phyloP scores from a whole-genome alignment of 1,140 invertebrate genomes.

The Drosophila obscura region DNA sequence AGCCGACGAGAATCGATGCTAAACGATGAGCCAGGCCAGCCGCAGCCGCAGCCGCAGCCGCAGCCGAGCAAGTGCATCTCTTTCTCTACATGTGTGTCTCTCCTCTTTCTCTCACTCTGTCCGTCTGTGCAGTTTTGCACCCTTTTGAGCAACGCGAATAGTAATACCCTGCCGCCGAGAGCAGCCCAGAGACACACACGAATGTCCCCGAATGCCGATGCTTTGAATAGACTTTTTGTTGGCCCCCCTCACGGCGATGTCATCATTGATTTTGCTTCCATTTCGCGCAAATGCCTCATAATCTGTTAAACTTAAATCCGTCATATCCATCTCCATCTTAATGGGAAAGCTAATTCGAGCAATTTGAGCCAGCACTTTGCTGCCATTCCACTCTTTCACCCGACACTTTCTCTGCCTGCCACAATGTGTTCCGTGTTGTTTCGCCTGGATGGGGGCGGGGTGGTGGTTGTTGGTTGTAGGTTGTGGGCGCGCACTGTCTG shows the following conservation, averaged over 20 bases:
- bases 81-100: constrained; percentile 33
- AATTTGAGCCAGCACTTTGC: background rate
- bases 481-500: constrained; percentile 9
- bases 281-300: background rate
- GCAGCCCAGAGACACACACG: constrained; percentile 42
- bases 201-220: constrained; percentile 62
- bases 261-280: constrained; percentile 19
- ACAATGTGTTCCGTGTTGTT: constrained; percentile 22
- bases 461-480: background rate
- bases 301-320: no score
- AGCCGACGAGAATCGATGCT: no score
- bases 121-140: constrained; percentile 65
- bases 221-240: constrained; percentile 3
- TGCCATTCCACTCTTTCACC: no score
- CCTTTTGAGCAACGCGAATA: constrained; percentile 64
- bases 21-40: no score
- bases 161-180: constrained; percentile 48
- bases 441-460: background rate
- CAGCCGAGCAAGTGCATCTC: constrained; percentile 54
- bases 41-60: no score
- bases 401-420: constrained; percentile 2
- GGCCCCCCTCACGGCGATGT: background rate
- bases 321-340: no score
- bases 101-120: constrained; percentile 18
- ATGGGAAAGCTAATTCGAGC: background rate